A percentile compares a stretch with the other conserved stretches of the same genome.
Evolutionary conservation across 1,140 invertebrate species (phyloP).

Genomic region (Drosophila pandora): DNA sequence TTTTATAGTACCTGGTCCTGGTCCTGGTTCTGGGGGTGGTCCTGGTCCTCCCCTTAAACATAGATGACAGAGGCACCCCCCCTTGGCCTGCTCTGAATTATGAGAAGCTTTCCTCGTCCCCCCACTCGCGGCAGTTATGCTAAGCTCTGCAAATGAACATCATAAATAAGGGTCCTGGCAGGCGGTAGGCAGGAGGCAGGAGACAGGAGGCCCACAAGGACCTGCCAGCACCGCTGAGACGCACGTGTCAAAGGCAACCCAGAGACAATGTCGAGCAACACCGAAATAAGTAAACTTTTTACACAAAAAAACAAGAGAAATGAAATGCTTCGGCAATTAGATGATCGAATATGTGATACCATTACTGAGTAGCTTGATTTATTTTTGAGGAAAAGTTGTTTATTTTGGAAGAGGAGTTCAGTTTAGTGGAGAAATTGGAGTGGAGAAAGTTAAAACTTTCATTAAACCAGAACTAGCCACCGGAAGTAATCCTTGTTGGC

Average conservation of each 20-base stretch:
- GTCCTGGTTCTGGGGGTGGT: too few species aligned
- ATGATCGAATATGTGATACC: constrained; percentile 1
- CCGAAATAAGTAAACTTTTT: constrained; percentile 28
- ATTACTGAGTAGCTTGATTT: background rate
- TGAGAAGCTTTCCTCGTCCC: constrained; percentile 36
- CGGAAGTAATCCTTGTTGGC: too few species aligned
- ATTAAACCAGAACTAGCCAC: too few species aligned
- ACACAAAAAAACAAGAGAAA: background rate
- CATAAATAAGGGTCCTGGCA: constrained; percentile 57
- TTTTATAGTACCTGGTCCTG: constrained; percentile 45
- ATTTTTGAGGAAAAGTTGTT: too few species aligned
- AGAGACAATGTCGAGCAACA: constrained; percentile 44
- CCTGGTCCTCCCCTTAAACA: constrained; percentile 12
- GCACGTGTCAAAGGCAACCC: constrained; percentile 53
- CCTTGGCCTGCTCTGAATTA: constrained; percentile 41
- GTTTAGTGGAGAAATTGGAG: too few species aligned
- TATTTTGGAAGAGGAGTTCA: too few species aligned
- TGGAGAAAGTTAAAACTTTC: too few species aligned
- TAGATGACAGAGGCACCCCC: constrained; percentile 8
- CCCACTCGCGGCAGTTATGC: constrained; percentile 52
- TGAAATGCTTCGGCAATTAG: background rate
- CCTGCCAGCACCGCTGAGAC: constrained; percentile 12
- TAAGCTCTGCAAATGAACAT: constrained; percentile 74
- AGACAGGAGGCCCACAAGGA: background rate
- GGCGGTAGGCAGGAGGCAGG: too few species aligned